Conservation (phyloP, 1,140 invertebrate genomes). For the Sipha flava region DNA sequence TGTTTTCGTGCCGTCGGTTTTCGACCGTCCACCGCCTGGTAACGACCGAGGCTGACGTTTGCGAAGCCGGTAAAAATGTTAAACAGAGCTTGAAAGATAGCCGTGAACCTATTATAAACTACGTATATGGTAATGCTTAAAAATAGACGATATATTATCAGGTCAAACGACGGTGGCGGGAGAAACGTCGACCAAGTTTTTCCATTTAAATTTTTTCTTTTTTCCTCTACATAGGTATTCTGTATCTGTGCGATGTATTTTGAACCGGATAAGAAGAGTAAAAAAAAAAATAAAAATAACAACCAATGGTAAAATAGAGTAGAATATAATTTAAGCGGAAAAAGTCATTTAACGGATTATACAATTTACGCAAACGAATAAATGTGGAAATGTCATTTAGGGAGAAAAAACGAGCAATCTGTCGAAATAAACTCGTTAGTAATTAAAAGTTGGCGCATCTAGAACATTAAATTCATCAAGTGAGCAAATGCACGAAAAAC, state of each 20-base stretch:
- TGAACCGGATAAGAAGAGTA: background rate
- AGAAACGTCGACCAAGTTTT: constrained; percentile 18
- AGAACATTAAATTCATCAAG: background rate
- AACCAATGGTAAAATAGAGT: background rate
- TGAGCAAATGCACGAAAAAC: no score
- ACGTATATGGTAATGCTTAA: background rate
- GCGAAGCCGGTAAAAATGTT: background rate
- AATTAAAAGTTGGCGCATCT: background rate
- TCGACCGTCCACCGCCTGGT: no score
- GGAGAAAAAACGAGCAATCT: background rate
- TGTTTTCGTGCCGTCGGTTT: no score
- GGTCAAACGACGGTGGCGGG: no score
- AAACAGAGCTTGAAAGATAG: background rate
- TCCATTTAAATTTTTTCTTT: constrained; percentile 12
- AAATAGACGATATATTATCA: background rate
- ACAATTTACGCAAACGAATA: background rate
- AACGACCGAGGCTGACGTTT: no score
- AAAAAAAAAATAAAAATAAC: background rate
- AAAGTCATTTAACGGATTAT: background rate
- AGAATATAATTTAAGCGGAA: background rate
- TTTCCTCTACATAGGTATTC: no score
- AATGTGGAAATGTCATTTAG: background rate
- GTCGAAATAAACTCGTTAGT: background rate
- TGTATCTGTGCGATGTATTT: background rate
- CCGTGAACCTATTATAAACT: background rate